Evolutionary conservation across 2,797 vertebrate species (phyloP).

Genomic region (Sebastes iracundus): DNA sequence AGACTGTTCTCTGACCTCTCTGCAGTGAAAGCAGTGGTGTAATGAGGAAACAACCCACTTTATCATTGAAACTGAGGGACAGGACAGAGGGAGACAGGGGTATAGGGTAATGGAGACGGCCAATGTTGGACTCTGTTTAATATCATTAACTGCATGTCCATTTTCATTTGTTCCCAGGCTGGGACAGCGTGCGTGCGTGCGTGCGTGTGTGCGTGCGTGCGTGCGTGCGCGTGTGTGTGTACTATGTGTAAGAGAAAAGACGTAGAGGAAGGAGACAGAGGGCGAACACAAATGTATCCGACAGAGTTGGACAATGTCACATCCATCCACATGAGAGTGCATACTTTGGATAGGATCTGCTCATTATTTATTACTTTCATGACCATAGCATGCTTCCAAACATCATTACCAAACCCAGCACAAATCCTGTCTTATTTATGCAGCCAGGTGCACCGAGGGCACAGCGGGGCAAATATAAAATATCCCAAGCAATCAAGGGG

Average conservation of each 20-base stretch:
- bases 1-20: neutral
- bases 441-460: conserved; percentile 57
- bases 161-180: conserved; percentile 55
- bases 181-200: conserved; percentile 7
- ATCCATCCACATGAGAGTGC: conserved; percentile 36
- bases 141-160: conserved; percentile 67
- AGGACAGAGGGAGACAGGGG: conserved; percentile 41
- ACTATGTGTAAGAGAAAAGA: conserved; percentile 16
- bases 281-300: conserved; percentile 46
- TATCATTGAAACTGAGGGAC: conserved; percentile 43
- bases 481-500: conserved; percentile 40
- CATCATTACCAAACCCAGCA: conserved; percentile 56
- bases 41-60: conserved; percentile 43
- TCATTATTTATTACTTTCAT: conserved; percentile 64
- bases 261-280: conserved; percentile 35
- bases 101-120: conserved; percentile 51
- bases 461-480: conserved; percentile 60
- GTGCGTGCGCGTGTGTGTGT: neutral
- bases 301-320: conserved; percentile 56
- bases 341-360: conserved; percentile 43
- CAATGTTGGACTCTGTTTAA: conserved; percentile 61
- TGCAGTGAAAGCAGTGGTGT: conserved; percentile 21
- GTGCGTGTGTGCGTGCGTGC: neutral
- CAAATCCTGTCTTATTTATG: conserved; percentile 51
- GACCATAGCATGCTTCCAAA: conserved; percentile 42